Evolutionary conservation across 2,888 invertebrate genomes (phyloP).

Genomic region (Platypus cylindrus): DNA sequence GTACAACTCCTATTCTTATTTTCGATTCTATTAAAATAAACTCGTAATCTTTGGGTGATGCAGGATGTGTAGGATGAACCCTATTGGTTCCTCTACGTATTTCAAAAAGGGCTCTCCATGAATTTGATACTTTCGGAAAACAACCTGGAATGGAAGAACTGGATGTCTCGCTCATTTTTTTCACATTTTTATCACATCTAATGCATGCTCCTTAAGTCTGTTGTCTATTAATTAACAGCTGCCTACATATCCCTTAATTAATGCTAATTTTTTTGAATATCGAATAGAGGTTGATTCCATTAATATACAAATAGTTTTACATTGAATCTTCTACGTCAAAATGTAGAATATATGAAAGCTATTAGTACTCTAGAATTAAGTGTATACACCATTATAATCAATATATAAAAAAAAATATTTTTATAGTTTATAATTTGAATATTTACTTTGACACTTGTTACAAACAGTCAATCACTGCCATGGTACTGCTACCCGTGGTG

Average conservation of each 20-base stretch:
- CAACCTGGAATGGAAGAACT: conserved; percentile 18
- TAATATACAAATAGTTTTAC: too few relatives aligned
- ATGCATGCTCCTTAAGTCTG: conserved; percentile 14
- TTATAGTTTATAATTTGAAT: too few relatives aligned
- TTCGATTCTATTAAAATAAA: conserved; percentile 29
- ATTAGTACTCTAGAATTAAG: too few relatives aligned
- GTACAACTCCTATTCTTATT: conserved; percentile 29
- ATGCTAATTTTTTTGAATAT: too few relatives aligned
- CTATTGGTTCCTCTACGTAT: conserved; percentile 24
- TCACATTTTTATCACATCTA: conserved; percentile 23
- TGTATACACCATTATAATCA: too few relatives aligned
- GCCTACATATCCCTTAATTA: conserved; percentile 13
- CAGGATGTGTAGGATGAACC: conserved; percentile 29
- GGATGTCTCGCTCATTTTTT: conserved; percentile 21
- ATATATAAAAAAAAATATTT: too few relatives aligned
- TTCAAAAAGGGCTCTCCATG: conserved; percentile 21
- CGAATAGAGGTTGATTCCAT: too few relatives aligned
- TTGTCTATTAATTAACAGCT: conserved; percentile 6
- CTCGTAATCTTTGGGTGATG: conserved; percentile 29
- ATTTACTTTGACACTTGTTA: too few relatives aligned
- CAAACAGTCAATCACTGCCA: too few relatives aligned
- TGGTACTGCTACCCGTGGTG: too few relatives aligned
- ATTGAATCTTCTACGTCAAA: too few relatives aligned
- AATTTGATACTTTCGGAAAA: conserved; percentile 22
- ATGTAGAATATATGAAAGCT: too few relatives aligned